Evolutionary conservation across 2,888 invertebrate species (phyloP).

Genomic region (Autographa gamma): DNA sequence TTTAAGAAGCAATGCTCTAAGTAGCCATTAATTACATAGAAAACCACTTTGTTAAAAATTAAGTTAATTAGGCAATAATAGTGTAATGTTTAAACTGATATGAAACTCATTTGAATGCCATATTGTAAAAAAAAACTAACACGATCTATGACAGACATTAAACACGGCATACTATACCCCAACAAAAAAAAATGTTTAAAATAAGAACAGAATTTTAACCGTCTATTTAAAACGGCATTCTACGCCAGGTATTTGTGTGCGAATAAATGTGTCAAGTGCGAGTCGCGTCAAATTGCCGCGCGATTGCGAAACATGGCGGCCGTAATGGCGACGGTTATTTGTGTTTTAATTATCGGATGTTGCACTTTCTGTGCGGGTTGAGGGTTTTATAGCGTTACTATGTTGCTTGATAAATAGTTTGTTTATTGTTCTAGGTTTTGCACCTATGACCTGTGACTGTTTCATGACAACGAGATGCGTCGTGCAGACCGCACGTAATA

Average conservation of each 20-base stretch:
- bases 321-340: slow-evolving; percentile 56
- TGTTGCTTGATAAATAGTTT: background rate
- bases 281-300: slow-evolving; percentile 62
- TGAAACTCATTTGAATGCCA: no score
- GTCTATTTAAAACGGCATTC: slow-evolving; percentile 30
- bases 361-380: slow-evolving; percentile 48
- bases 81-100: no score
- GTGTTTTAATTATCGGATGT: slow-evolving; percentile 48
- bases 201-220: background rate
- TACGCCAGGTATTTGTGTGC: slow-evolving; percentile 55
- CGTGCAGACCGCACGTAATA: no score
- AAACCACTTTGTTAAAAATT: no score
- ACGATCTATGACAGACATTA: background rate
- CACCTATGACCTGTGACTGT: no score
- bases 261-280: slow-evolving; percentile 72
- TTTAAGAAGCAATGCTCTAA: no score
- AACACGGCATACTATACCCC: background rate
- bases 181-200: background rate
- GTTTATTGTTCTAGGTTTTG: slow-evolving; percentile 10
- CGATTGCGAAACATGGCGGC: slow-evolving; percentile 46
- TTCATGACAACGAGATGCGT: no score
- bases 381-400: slow-evolving; percentile 6
- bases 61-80: no score
- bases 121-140: background rate
- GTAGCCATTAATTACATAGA: no score